Evolutionary conservation across 2,888 invertebrate species (phyloP), one percentile per base, ranked within the genome.

Genomic region (Sipha maydis): DNA sequence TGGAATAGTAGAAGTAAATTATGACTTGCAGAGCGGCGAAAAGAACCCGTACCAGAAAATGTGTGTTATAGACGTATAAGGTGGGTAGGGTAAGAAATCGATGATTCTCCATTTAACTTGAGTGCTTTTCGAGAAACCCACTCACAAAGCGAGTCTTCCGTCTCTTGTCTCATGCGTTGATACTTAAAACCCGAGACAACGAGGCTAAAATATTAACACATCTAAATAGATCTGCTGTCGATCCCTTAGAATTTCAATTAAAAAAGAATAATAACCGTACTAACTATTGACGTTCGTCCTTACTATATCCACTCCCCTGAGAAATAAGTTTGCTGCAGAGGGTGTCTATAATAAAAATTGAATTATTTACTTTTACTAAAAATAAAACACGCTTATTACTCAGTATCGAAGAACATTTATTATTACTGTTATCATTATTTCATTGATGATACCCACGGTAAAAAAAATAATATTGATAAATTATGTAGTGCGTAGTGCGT

Each of bases 21-120:
- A 56, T 38, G 83, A 83, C 83, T 73, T 14, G 31, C 14, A 31
- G 54, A 25, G 48, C 71, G 31, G 17, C 54, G 73, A 83, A 48
- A 54, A 31, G 67, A 71, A 71, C 48, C 11, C 11, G 19, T 4
- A 54, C 17, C 41, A 54, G n/a, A 73, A 75, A 14, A 56, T 38
- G 34, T 19, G 75, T 67, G 28, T 41, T 41, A 21, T 21, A 69
- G 41, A 82, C 41, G 56, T 61, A 28, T 61, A 17, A 19, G 61
- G 9, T 19, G 61, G 28, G 1, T 1, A 19, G 28, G 21, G 25
- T 41, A 41, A 28, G 28, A 76, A 77, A 84, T 76, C 84, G 76
- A 84, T 84, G 76, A 48, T 48, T 76, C 76, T 76, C 76, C 61
- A 76, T 84, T 84, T 84, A 76, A 84, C 75, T 75, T 76, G 84